Conservation (phyloP, 2,888 invertebrate genomes). For the Oscheius sp. region DNA sequence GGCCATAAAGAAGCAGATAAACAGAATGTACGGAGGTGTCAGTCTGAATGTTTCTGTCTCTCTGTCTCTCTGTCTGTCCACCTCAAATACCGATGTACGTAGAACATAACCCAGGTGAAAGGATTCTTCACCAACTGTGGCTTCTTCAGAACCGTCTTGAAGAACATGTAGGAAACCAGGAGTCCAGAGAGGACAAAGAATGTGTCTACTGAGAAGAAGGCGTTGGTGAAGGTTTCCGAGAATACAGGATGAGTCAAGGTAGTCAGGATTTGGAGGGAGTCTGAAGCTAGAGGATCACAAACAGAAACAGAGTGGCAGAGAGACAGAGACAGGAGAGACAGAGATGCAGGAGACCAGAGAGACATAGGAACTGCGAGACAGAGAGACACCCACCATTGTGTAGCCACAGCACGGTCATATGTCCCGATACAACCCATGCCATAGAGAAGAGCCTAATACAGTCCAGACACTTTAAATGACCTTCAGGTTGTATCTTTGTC, state of each 20-base stretch:
- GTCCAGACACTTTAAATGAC: conserved; percentile 51
- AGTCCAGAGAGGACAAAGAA: conserved; percentile 14
- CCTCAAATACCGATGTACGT: conserved; percentile 60
- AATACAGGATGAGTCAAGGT: background rate
- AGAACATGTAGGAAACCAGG: conserved; percentile 50
- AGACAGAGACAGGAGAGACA: too few relatives aligned
- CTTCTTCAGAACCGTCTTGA: conserved; percentile 45
- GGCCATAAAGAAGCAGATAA: conserved; percentile 12
- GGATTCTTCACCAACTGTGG: conserved; percentile 37
- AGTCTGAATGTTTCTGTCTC: background rate
- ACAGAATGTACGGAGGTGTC: conserved; percentile 17
- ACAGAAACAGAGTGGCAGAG: too few relatives aligned
- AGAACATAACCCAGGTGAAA: conserved; percentile 59
- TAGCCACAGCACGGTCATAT: conserved; percentile 24
- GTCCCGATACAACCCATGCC: conserved; percentile 52
- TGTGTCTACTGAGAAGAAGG: conserved; percentile 13
- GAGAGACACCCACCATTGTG: background rate
- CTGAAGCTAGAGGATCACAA: background rate
- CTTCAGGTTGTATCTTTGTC: conserved; percentile 38
- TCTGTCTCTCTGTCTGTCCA: background rate
- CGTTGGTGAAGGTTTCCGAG: background rate
- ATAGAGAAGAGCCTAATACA: conserved; percentile 58
- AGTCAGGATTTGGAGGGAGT: background rate
- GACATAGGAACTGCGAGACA: background rate
- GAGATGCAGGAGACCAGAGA: too few relatives aligned